These are phyloP conservation scores for Tachycineta bicolor DNA, from an alignment of 2,113 vertebrate genomes.

Conservation along the genomic window DNA sequence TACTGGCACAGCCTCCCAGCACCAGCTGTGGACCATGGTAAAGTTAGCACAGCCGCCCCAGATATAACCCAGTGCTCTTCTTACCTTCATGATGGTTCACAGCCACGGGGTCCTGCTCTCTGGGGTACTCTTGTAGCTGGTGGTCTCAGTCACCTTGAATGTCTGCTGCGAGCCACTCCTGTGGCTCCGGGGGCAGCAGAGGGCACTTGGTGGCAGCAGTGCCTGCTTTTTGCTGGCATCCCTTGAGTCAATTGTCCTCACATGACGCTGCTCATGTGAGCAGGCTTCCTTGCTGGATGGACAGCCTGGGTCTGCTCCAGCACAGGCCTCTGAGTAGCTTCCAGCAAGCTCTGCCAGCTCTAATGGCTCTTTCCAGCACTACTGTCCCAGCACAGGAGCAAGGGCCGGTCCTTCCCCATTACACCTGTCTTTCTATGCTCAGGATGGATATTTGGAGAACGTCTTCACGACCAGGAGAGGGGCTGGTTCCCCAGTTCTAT, in stretches of 20 bases:
- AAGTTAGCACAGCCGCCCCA: neutral
- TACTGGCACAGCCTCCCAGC: neutral
- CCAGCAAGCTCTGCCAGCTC: neutral
- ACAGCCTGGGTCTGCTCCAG: neutral
- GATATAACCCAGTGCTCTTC: neutral
- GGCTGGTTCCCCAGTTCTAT: constrained; percentile 95
- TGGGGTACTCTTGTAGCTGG: neutral
- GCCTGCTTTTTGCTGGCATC: neutral
- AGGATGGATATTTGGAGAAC: constrained; percentile 97
- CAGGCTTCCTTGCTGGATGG: neutral
- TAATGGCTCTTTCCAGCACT: neutral
- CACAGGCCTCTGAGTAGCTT: neutral
- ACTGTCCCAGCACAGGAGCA: neutral
- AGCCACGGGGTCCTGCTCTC: neutral
- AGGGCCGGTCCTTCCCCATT: neutral
- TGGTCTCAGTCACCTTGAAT: fast-evolving
- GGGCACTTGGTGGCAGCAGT: neutral
- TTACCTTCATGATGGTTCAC: neutral
- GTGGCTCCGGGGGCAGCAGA: neutral
- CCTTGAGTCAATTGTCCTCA: neutral
- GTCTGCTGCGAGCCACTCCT: neutral
- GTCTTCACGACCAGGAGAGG: constrained; percentile 92
- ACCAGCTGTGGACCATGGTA: neutral
- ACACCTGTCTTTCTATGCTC: neutral
- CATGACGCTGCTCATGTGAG: neutral